Evolutionary conservation across 2,797 vertebrate species (phyloP).

Genomic region (Benthosema pterotum): DNA sequence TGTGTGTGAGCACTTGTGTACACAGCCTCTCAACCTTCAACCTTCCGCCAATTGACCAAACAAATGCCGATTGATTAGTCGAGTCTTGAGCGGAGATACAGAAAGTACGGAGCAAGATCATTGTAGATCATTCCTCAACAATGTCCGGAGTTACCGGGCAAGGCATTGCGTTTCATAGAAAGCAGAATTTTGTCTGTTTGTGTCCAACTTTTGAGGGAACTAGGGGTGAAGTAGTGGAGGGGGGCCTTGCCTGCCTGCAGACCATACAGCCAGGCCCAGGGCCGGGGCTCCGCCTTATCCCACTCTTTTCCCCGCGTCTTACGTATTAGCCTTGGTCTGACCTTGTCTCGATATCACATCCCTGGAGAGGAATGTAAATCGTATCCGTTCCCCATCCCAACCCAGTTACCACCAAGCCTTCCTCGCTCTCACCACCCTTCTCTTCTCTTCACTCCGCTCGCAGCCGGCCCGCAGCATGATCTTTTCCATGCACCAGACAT

Average conservation of each 20-base stretch:
- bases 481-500: constrained; percentile 81
- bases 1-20: no score
- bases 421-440: constrained; percentile 70
- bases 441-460: constrained; percentile 65
- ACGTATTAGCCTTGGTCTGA: constrained; percentile 78
- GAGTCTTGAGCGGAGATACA: constrained; percentile 27
- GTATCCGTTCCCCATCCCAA: constrained; percentile 76
- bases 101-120: constrained; percentile 23
- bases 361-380: constrained; percentile 80
- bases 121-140: constrained; percentile 15
- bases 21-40: no score
- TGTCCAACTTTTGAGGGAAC: not conserved
- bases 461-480: constrained; percentile 79
- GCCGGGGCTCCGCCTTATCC: constrained; percentile 46
- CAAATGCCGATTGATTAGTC: constrained; percentile 10
- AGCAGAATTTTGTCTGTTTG: constrained; percentile 15
- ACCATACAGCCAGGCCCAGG: no score
- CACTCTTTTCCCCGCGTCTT: constrained; percentile 47
- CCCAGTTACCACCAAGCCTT: constrained; percentile 74
- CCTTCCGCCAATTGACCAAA: constrained; percentile 11
- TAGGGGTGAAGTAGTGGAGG: constrained; percentile 28
- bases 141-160: constrained; percentile 16
- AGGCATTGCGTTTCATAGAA: constrained; percentile 33
- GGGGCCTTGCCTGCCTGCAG: no score
- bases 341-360: constrained; percentile 80